phyloP scores from a whole-genome alignment of 1,140 invertebrate species.

The Chelonus insularis region DNA sequence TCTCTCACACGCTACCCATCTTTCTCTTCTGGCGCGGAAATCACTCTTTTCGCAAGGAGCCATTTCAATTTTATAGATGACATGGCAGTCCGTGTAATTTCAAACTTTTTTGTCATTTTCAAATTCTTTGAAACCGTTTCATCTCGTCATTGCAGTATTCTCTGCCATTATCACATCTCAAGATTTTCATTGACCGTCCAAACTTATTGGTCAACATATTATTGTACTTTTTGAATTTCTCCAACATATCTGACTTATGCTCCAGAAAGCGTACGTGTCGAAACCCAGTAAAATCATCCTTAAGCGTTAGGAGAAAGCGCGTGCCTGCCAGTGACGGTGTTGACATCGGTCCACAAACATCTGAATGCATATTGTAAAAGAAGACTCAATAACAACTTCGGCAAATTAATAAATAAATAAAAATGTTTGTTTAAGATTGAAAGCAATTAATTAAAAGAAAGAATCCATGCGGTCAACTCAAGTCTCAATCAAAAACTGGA shows the following conservation, averaged over 20 bases:
- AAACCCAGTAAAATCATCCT: slow-evolving; percentile 24
- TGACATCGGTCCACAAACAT: slow-evolving; percentile 29
- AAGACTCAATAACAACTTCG: no score
- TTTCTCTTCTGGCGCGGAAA: no score
- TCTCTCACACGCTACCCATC: no score
- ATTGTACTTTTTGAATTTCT: slow-evolving; percentile 30
- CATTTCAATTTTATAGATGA: no score
- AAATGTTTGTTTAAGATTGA: no score
- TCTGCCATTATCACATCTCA: slow-evolving; percentile 28
- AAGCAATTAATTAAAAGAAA: no score
- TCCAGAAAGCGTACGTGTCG: slow-evolving; percentile 21
- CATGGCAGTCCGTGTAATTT: no score
- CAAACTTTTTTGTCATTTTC: no score
- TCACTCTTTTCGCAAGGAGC: no score
- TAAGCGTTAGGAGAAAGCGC: slow-evolving; percentile 27
- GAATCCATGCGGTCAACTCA: no score
- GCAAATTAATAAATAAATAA: no score
- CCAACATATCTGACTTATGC: slow-evolving; percentile 31
- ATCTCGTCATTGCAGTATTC: slow-evolving; percentile 20
- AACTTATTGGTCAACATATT: slow-evolving; percentile 31
- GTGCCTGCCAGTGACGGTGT: slow-evolving; percentile 11
- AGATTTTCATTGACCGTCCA: slow-evolving; percentile 19
- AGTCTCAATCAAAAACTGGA: no score
- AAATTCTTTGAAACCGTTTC: background rate
- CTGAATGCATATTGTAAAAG: slow-evolving; percentile 23